A percentile compares a stretch with the other conserved stretches of the same genome.
These are phyloP conservation scores for Pholis gunnellus DNA, from an alignment of 2,113 vertebrate species.

Conservation along the genomic window DNA sequence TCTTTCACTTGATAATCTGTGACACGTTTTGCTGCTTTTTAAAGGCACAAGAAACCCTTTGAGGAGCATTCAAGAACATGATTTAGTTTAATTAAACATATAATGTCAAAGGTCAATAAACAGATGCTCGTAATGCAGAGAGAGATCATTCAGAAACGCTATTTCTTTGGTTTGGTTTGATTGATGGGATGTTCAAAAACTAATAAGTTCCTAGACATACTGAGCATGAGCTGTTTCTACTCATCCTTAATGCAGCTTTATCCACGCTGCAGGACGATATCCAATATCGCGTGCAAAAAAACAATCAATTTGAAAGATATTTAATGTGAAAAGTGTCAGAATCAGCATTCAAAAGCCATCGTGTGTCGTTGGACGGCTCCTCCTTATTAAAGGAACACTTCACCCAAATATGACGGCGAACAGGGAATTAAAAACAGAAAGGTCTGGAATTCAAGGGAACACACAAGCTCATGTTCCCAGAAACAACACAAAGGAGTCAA, in stretches of 20 bases:
- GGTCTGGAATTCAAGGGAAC: background rate
- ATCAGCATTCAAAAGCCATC: background rate
- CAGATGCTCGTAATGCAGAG: background rate
- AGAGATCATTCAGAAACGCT: background rate
- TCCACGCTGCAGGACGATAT: too few relatives aligned
- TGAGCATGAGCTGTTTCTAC: background rate
- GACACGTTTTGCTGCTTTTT: background rate
- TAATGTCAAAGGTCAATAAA: background rate
- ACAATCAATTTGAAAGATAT: background rate
- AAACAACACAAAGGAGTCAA: too few relatives aligned
- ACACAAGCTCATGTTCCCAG: too few relatives aligned
- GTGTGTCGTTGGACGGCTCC: background rate
- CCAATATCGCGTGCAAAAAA: too few relatives aligned
- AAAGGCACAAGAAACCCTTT: background rate
- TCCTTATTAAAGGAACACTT: background rate
- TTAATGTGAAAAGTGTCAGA: background rate
- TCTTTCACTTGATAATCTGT: constrained; percentile 31
- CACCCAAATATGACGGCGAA: too few relatives aligned
- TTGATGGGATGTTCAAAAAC: background rate
- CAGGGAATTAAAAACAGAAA: too few relatives aligned
- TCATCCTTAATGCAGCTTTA: too few relatives aligned
- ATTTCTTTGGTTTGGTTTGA: background rate
- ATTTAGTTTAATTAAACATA: background rate
- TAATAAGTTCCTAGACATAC: background rate
- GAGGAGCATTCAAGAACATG: background rate